Base-by-base conservation (phyloP, 2,888 invertebrate genomes). In the Lumbricus terrestris region DNA sequence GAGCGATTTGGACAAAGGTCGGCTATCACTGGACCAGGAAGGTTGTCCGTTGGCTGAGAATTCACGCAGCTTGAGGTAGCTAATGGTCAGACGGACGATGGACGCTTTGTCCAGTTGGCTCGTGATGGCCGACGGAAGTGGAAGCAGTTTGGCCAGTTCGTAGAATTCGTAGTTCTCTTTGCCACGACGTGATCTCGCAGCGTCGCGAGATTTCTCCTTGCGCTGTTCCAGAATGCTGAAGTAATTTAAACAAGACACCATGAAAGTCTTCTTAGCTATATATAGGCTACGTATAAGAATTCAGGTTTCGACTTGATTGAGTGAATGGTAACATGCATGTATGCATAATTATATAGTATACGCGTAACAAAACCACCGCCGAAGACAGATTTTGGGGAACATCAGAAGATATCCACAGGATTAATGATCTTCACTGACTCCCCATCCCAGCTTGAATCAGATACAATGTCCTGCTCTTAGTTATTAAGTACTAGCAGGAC, bases 111-210 rank as follows among this genome's bases (percentile, higher is more conserved):
- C 88, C 47, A 88, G 88, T 38, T 88, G 88, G 37, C 88, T 88
- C 38, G 42, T 47, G 88, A 88, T 88, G 38, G 88, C 88, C 47
- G 88, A 40, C 88, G 88, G 88, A 88, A 88, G 88, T 35, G 88
- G 88, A 18, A 88, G 29, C 33, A 88, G 42, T 40, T 88, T 88
- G 33, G 88, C 88, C 40, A 88, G 88, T n/a, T 88, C 88, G 47
- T 88, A 88, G 88, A 88, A 88, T 38, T 88, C 88, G 88, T 88
- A 88, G 42, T 88, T 88, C 88, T 88, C 88, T 18, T 88, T 88
- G 40, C 88, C 88, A 20, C 88, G 88, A 34, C 88, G 88, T 33
- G 88, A 88, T 88, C 88, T 88, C 42, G 88, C 88, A 20, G 88
- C 88, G 37, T 88, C 88, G 33, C 88, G 88, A 33, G 88, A 88